Evolutionary conservation across 35 echinoderm and acorn worm genomes (phyloP).

Genomic region (Ptychodera flava): DNA sequence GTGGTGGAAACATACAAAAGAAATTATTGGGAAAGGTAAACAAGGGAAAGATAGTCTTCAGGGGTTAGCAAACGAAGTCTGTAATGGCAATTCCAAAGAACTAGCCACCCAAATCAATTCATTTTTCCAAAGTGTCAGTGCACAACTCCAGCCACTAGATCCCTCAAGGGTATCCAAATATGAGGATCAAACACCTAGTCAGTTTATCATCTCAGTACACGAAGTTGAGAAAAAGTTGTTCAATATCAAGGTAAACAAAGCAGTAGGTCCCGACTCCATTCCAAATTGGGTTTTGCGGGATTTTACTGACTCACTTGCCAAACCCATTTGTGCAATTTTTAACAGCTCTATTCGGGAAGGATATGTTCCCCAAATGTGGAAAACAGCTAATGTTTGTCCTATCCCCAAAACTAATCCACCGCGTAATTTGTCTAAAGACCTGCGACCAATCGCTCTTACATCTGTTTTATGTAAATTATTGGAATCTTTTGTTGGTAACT

Average conservation of each 20-base stretch:
- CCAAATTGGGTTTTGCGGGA: constrained; percentile 18
- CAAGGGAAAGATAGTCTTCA: not conserved
- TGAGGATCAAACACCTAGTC: not conserved
- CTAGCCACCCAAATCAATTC: constrained; percentile 9
- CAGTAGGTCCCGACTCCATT: constrained; percentile 11
- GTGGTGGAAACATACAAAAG: constrained; percentile 26
- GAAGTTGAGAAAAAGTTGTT: not conserved
- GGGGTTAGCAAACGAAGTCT: not conserved
- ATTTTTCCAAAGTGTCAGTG: constrained; percentile 8
- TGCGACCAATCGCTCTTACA: constrained; percentile 5
- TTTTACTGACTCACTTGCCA: constrained; percentile 2
- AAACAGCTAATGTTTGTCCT: constrained; percentile 10
- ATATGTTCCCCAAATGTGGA: constrained; percentile 17
- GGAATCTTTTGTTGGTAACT: not conserved
- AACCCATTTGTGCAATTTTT: constrained; percentile 9
- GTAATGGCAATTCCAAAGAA: not conserved
- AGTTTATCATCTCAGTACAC: not conserved
- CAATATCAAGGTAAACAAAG: constrained; percentile 13
- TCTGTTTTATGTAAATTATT: constrained; percentile 2
- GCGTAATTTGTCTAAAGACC: not conserved
- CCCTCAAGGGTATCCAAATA: not conserved
- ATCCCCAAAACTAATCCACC: constrained; percentile 7
- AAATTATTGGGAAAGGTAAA: constrained; percentile 9
- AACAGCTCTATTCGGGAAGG: constrained; percentile 25
- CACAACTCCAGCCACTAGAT: constrained; percentile 2